Percentiles rank a stretch among this genome's conserved stretches.
Evolutionary conservation across 1,140 invertebrate genomes (phyloP).

Genomic region (Papilio aristodemus): DNA sequence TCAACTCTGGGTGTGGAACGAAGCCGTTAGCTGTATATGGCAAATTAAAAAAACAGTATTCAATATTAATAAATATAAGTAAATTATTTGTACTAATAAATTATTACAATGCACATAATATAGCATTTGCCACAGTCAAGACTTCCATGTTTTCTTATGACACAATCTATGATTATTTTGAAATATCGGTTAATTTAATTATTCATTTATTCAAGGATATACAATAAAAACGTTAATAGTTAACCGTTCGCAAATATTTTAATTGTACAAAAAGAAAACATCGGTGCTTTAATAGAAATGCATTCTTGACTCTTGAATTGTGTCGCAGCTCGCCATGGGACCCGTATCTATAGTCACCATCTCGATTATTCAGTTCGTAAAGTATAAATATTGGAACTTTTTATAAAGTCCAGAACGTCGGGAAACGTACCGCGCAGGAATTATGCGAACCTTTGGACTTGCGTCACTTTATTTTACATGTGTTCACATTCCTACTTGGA

Average conservation of each 20-base stretch:
- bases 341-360: constrained; percentile 6
- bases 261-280: neutral
- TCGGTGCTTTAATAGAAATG: neutral
- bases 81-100: no score
- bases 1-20: no score
- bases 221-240: neutral
- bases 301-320: neutral
- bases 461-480: constrained; percentile 5
- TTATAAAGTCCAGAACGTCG: neutral
- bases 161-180: no score
- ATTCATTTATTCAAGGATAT: neutral
- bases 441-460: neutral
- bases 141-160: no score
- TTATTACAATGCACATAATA: no score
- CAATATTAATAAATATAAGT: no score
- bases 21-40: no score
- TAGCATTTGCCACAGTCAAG: no score
- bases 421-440: neutral
- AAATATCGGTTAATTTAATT: neutral
- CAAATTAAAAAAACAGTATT: no score
- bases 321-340: neutral
- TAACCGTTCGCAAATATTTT: neutral
- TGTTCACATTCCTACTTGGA: neutral
- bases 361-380: constrained; percentile 14
- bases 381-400: constrained; percentile 5